phyloP scores from a whole-genome alignment of 2,888 invertebrate species.

The Drosophila melanosoma region DNA sequence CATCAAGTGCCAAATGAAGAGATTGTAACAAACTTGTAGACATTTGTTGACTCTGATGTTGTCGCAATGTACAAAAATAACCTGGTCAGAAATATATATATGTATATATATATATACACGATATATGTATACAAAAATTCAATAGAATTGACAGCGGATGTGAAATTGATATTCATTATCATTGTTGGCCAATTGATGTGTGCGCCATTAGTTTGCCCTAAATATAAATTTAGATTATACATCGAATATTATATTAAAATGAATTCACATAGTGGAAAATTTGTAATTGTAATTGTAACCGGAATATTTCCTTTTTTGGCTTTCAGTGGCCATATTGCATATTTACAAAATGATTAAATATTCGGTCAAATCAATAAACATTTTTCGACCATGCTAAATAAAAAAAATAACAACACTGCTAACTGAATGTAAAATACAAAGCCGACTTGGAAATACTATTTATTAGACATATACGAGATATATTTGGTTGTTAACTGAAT shows the following conservation, averaged over 20 bases:
- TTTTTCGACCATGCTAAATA: slow-evolving; percentile 3
- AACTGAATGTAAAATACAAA: slow-evolving; percentile 7
- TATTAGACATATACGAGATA: not conserved
- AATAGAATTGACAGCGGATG: not conserved
- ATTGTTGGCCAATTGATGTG: not conserved
- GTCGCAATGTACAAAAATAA: slow-evolving; percentile 6
- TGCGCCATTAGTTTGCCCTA: not conserved
- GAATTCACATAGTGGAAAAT: slow-evolving; percentile 4
- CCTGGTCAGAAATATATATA: slow-evolving; percentile 3
- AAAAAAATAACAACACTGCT: slow-evolving; percentile 3
- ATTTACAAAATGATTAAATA: slow-evolving; percentile 73
- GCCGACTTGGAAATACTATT: not conserved
- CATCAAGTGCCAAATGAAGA: slow-evolving; percentile 47
- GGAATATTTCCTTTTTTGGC: slow-evolving; percentile 22
- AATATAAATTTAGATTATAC: not conserved
- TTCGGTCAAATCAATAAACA: slow-evolving; percentile 61
- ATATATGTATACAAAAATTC: not conserved
- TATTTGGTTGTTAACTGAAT: not conserved
- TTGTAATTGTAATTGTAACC: slow-evolving; percentile 18
- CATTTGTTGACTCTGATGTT: slow-evolving; percentile 17
- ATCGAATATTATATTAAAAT: slow-evolving; percentile 14
- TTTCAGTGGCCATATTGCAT: slow-evolving; percentile 10
- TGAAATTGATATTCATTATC: slow-evolving; percentile 18
- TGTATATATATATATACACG: not conserved
- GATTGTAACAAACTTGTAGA: slow-evolving; percentile 37